phyloP scores from a whole-genome alignment of 2,113 vertebrate species.

The Periophthalmodon schlosseri region DNA sequence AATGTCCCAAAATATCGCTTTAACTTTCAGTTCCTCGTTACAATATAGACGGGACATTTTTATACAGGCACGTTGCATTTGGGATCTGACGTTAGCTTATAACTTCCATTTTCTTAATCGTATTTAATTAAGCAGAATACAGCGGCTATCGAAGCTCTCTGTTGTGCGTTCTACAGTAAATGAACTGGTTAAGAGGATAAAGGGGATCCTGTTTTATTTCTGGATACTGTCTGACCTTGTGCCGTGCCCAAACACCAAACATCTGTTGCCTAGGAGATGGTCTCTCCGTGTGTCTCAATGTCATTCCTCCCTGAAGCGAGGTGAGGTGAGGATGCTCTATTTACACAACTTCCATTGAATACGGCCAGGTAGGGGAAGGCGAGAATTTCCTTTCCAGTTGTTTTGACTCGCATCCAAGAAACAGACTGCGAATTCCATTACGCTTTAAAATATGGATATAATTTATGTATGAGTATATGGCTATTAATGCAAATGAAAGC shows the following conservation, averaged over 20 bases:
- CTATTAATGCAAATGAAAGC: slow-evolving; percentile 49
- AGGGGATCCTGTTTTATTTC: slow-evolving; percentile 12
- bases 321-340: slow-evolving; percentile 2
- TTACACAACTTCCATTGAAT: slow-evolving; percentile 1
- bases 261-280: slow-evolving; percentile 59
- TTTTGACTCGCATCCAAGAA: slow-evolving; percentile 26
- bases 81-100: background rate
- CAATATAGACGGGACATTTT: too few species aligned
- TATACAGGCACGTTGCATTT: background rate
- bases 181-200: background rate
- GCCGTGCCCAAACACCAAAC: slow-evolving; percentile 40
- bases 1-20: background rate
- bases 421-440: slow-evolving; percentile 19
- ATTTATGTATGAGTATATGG: slow-evolving; percentile 45
- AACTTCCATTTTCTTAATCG: background rate
- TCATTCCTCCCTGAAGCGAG: slow-evolving; percentile 26
- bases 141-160: background rate
- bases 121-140: background rate
- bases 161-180: background rate
- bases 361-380: slow-evolving; percentile 4
- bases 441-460: slow-evolving; percentile 36
- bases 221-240: slow-evolving; percentile 50
- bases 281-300: slow-evolving; percentile 52
- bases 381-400: slow-evolving; percentile 12
- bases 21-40: background rate